phyloP scores from a whole-genome alignment of 2,888 invertebrate species.

The Taenaris catops region DNA sequence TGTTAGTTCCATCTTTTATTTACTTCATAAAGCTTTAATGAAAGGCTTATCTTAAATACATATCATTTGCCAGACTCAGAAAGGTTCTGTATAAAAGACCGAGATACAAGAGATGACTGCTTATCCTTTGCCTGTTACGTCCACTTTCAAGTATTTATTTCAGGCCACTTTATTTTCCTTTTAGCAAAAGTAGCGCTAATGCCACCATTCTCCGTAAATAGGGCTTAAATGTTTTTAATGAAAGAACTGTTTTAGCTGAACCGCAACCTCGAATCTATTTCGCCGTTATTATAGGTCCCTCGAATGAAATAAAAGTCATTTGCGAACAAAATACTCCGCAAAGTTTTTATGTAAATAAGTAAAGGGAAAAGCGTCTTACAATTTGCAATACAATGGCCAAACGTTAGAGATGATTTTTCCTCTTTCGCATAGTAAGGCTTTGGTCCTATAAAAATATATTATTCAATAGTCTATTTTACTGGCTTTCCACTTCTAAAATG shows the following conservation, averaged over 20 bases:
- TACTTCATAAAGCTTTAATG: slow-evolving; percentile 8
- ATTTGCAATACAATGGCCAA: slow-evolving; percentile 75
- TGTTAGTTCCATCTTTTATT: slow-evolving; percentile 3
- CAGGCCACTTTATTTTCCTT: slow-evolving; percentile 15
- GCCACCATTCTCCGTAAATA: slow-evolving; percentile 21
- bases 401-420: slow-evolving; percentile 73
- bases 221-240: slow-evolving; percentile 24
- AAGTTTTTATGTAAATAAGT: slow-evolving; percentile 72
- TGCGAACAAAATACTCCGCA: slow-evolving; percentile 55
- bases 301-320: slow-evolving; percentile 61
- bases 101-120: slow-evolving; percentile 9
- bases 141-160: slow-evolving; percentile 16
- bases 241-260: slow-evolving; percentile 22
- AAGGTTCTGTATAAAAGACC: slow-evolving; percentile 9
- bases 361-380: slow-evolving; percentile 65
- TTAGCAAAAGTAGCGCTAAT: slow-evolving; percentile 20
- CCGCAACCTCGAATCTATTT: slow-evolving; percentile 24
- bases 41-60: slow-evolving; percentile 12
- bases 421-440: slow-evolving; percentile 68
- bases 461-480: slow-evolving; percentile 70
- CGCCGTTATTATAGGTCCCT: slow-evolving; percentile 22
- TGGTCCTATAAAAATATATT: slow-evolving; percentile 72
- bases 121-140: slow-evolving; percentile 13
- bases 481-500: slow-evolving; percentile 57
- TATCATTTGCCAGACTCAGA: slow-evolving; percentile 10